Base-by-base conservation (phyloP, 2,113 vertebrate species). In the Lamprotornis superbus region DNA sequence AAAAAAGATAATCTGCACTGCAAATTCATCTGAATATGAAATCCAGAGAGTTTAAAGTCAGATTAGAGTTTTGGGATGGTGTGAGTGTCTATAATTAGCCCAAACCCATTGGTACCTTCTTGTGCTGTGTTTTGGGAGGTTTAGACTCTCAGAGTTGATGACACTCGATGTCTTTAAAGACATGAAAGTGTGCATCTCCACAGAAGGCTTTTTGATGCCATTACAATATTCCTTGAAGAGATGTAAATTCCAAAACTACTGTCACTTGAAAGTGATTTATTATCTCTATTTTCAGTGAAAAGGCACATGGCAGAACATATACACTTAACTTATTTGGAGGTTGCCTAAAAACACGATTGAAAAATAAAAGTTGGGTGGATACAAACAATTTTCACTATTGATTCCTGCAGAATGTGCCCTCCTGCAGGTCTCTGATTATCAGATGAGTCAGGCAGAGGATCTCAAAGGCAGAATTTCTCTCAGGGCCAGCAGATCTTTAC, bases 251-350 rank as follows among this genome's bases (percentile, higher is more conserved):
- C 39, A 52, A 68, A 87, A 63, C 69, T 75, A 2, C 63, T 70
- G 84, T 60, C 74, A 64, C 84, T 89, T 95, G 57, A 76, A 93
- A 95, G 90, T 76, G 70, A 56, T 22, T 91, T 82, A 3, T 56
- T 75, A 59, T 65, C 83, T 81, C 52, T 63, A 2, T 44, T 91
- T 84, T 37, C 44, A 59, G 21, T 28, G 27, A 22, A 46, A 57
- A 75, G 53, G 27, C 52, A 50, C 78, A 16, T 39, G 50, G 44
- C 74, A 47, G 55, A 89, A 68, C 44, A 49, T 21, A 24, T 9
- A 64, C 49, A 76, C 21, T 24, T 60, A 19, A 59, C 25, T 67
- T 50, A 33, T 81, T 47, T 87, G 31, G 84, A 68, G 30, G 33
- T 49, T 94, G 59, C 61, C 49, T 83, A 37, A 60, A 91, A 87